Evolutionary conservation across 1,140 invertebrate species (phyloP).

Genomic region (Leptopilina boulardi): DNA sequence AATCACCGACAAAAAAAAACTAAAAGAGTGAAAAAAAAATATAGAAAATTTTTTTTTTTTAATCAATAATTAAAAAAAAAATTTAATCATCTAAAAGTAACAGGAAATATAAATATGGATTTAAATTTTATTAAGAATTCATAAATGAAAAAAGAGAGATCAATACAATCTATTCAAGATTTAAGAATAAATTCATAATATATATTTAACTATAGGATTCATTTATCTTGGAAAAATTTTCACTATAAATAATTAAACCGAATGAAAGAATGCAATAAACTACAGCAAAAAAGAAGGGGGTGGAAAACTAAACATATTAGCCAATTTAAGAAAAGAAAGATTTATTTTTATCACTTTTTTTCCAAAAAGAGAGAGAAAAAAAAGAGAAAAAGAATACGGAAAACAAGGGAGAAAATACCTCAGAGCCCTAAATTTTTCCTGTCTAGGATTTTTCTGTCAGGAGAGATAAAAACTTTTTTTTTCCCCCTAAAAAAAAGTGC

Average conservation of each 20-base stretch:
- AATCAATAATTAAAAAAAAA: too few species aligned
- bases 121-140: too few species aligned
- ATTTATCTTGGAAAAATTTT: background rate
- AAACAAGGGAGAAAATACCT: background rate
- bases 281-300: background rate
- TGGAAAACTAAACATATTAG: background rate
- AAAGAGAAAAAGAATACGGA: background rate
- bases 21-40: too few species aligned
- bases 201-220: background rate
- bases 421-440: background rate
- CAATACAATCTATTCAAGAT: background rate
- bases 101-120: too few species aligned
- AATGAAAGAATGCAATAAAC: background rate
- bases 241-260: conserved; percentile 1
- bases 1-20: too few species aligned
- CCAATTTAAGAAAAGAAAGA: conserved; percentile 13
- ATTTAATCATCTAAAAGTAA: too few species aligned
- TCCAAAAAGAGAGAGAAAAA: background rate
- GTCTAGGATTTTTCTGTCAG: too few species aligned
- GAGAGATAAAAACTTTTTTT: too few species aligned
- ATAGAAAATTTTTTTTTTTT: too few species aligned
- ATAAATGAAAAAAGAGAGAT: too few species aligned
- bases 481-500: too few species aligned
- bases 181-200: background rate
- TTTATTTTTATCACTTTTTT: conserved; percentile 8